Percentiles rank a stretch among this genome's conserved stretches.
Conservation (phyloP, 30 jellyfish, hydroid and myxozoan species). For the Cassiopea andromeda region DNA sequence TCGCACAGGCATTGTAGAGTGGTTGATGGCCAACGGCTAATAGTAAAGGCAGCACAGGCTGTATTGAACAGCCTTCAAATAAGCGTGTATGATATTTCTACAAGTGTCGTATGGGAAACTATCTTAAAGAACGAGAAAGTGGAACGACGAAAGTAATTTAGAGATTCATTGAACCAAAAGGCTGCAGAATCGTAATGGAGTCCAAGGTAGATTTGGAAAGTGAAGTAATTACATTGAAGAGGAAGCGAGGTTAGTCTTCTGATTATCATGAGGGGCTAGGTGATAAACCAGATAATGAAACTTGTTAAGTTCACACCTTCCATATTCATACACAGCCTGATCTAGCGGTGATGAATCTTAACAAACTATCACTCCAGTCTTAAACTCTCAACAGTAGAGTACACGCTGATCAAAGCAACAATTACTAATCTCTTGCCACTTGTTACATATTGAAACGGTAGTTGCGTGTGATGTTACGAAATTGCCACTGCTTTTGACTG, state of each 20-base stretch:
- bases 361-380: slow-evolving; percentile 54
- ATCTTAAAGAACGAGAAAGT: neutral
- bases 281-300: slow-evolving; percentile 65
- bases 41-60: neutral
- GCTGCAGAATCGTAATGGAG: slow-evolving; percentile 10
- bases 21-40: neutral
- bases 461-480: neutral
- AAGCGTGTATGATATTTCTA: neutral
- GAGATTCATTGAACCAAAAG: neutral
- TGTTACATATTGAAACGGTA: neutral
- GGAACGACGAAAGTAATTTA: neutral
- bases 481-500: neutral
- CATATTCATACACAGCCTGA: neutral
- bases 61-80: neutral
- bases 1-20: no score
- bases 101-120: neutral
- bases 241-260: slow-evolving; percentile 66
- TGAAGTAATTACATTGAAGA: slow-evolving; percentile 47
- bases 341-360: slow-evolving; percentile 43
- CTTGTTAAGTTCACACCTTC: slow-evolving; percentile 70
- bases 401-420: slow-evolving; percentile 33
- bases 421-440: neutral
- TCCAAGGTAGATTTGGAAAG: slow-evolving; percentile 3
- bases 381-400: slow-evolving; percentile 50
- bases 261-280: slow-evolving; percentile 42